Evolutionary conservation across 2,113 vertebrate species (phyloP).

Genomic region (Embiotoca jacksoni): DNA sequence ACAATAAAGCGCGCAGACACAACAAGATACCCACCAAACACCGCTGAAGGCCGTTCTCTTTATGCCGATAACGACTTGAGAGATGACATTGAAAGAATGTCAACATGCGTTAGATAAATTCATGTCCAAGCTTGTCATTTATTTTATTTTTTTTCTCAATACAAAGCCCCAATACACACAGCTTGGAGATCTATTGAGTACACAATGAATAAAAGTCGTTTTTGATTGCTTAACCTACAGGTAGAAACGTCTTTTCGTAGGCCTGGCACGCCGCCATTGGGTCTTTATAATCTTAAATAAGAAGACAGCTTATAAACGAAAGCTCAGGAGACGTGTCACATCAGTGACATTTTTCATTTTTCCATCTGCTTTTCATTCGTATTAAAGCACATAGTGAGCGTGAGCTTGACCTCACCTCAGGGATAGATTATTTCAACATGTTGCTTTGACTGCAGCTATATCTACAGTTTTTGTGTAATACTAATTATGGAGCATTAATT

Average conservation of each 20-base stretch:
- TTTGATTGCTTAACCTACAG: slow-evolving; percentile 10
- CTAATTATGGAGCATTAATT: not conserved
- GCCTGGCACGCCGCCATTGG: not conserved
- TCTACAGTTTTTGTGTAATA: not conserved
- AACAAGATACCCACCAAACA: slow-evolving; percentile 48
- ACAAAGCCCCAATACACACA: not conserved
- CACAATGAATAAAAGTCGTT: slow-evolving; percentile 7
- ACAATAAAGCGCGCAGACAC: slow-evolving; percentile 51
- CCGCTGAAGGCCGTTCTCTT: slow-evolving; percentile 5
- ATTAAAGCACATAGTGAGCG: no score
- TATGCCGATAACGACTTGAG: slow-evolving; percentile 44
- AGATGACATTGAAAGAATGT: slow-evolving; percentile 55
- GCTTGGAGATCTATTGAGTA: slow-evolving; percentile 2
- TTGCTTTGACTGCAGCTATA: not conserved
- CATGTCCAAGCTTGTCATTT: slow-evolving; percentile 54
- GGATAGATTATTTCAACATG: no score
- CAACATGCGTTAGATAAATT: slow-evolving; percentile 57
- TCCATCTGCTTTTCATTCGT: no score
- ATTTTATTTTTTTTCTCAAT: slow-evolving; percentile 22
- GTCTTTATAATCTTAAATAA: slow-evolving; percentile 1
- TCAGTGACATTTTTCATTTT: no score
- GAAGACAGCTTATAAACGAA: no score
- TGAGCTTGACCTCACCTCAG: no score
- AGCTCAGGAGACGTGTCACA: no score
- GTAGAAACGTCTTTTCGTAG: slow-evolving; percentile 28